phyloP scores from a whole-genome alignment of 2,113 vertebrate species.

The Solenodon paradoxus region DNA sequence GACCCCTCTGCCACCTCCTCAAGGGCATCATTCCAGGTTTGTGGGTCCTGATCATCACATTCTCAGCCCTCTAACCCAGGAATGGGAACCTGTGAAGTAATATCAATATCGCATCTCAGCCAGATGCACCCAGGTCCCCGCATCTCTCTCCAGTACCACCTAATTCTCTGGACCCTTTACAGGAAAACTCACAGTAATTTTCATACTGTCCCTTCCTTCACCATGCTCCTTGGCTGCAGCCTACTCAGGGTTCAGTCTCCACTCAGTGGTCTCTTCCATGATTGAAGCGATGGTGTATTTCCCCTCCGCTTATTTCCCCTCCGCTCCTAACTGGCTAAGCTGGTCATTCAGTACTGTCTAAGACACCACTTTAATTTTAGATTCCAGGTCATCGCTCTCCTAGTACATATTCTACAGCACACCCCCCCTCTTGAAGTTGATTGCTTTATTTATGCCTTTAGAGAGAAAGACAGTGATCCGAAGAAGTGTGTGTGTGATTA shows the following conservation, averaged over 20 bases:
- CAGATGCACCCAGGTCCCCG: background rate
- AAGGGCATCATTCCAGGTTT: background rate
- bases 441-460: too few relatives aligned
- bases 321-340: background rate
- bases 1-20: background rate
- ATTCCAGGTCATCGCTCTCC: background rate
- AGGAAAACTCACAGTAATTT: background rate
- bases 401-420: background rate
- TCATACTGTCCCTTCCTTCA: background rate
- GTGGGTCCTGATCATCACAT: too few relatives aligned
- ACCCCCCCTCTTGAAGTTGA: too few relatives aligned
- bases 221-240: background rate
- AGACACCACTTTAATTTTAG: background rate
- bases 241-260: background rate
- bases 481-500: too few relatives aligned
- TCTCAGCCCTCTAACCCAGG: too few relatives aligned
- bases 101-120: background rate
- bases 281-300: too few relatives aligned
- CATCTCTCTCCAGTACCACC: background rate
- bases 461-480: too few relatives aligned
- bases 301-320: background rate
- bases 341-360: background rate
- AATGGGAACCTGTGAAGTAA: too few relatives aligned
- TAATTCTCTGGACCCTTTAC: background rate
- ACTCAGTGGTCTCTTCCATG: background rate